phyloP scores from a whole-genome alignment of 2,888 invertebrate genomes.

The Eilema depressum region DNA sequence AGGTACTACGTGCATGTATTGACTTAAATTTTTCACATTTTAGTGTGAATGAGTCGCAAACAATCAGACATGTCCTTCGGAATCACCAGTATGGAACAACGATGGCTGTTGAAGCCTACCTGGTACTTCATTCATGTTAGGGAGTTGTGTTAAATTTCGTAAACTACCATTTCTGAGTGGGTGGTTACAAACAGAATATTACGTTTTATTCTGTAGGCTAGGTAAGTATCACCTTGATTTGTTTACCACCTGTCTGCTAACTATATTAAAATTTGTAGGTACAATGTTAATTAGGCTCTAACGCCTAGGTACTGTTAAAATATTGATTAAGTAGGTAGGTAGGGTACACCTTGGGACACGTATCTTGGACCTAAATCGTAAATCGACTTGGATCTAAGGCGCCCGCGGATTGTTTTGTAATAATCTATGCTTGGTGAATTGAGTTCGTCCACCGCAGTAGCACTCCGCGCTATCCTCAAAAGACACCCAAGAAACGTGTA shows the following conservation, averaged over 20 bases:
- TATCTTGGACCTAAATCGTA: too few species aligned
- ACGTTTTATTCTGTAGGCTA: neutral
- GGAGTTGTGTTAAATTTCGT: constrained; percentile 11
- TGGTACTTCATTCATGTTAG: too few species aligned
- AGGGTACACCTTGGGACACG: too few species aligned
- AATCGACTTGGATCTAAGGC: too few species aligned
- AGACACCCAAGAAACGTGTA: too few species aligned
- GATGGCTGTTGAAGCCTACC: neutral
- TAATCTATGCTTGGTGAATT: too few species aligned
- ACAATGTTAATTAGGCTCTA: neutral
- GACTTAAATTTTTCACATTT: neutral
- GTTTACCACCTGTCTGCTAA: constrained; percentile 6
- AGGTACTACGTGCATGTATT: too few species aligned
- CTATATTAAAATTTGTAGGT: neutral
- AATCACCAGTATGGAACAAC: neutral
- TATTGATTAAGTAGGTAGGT: constrained; percentile 4
- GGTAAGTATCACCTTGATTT: neutral
- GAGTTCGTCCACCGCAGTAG: too few species aligned
- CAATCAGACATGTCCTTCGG: neutral
- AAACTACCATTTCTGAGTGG: neutral
- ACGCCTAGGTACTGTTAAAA: constrained; percentile 5
- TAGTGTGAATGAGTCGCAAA: neutral
- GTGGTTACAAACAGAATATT: neutral
- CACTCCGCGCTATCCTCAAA: too few species aligned
- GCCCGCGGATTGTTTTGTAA: too few species aligned